phyloP scores from a whole-genome alignment of 1,140 invertebrate species.

The Macrobrachium nipponense region DNA sequence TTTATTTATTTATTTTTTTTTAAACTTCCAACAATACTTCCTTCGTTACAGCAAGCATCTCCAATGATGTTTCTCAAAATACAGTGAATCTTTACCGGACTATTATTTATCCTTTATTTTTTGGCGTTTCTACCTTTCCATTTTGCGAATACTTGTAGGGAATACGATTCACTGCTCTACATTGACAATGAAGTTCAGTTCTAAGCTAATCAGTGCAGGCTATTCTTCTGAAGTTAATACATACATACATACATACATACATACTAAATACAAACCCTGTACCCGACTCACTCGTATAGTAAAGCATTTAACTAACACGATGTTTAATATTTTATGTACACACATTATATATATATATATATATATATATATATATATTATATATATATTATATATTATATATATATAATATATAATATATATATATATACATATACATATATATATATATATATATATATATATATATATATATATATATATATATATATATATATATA shows the following conservation, averaged over 20 bases:
- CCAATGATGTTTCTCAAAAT: too few species aligned
- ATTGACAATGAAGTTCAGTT: too few species aligned
- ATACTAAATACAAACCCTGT: neutral
- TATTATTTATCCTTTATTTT: neutral
- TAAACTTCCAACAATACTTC: too few species aligned
- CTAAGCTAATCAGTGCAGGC: too few species aligned
- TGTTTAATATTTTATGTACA: too few species aligned
- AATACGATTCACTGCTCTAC: too few species aligned
- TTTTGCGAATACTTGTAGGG: too few species aligned
- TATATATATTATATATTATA: slow-evolving; percentile 12
- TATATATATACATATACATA: slow-evolving; percentile 6
- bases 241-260: slow-evolving; percentile 13
- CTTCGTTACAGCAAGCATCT: too few species aligned
- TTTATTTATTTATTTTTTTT: too few species aligned
- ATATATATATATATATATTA: neutral
- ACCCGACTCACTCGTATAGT: neutral
- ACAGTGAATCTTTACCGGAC: too few species aligned
- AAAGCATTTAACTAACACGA: neutral
- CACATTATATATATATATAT: neutral
- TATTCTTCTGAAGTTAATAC: too few species aligned
- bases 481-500: slow-evolving; percentile 12
- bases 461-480: slow-evolving; percentile 2
- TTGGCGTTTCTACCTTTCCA: too few species aligned
- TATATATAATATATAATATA: slow-evolving; percentile 2
- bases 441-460: neutral